Base-by-base conservation (phyloP, 1,140 invertebrate species). In the Drosophila mojavensis region DNA sequence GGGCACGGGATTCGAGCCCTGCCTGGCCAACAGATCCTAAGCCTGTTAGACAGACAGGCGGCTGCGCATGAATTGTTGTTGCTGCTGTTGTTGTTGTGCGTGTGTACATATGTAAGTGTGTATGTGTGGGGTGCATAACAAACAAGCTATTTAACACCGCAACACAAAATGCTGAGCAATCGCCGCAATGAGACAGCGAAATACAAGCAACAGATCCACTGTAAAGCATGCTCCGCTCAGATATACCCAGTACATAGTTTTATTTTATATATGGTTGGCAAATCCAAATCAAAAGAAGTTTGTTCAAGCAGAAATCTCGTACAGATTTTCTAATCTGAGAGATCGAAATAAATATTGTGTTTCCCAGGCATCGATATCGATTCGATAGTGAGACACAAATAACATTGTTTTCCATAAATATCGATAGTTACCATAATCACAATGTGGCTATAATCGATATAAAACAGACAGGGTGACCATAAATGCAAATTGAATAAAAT, bases 81-180 rank as follows among this genome's bases (percentile, higher is more conserved):
- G 30, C 30, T 5, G 5, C 5, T 17, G 13, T 62, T 61, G 20
- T 50, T 24, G 20, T 24, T 5, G 51, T 51, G 24, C 66, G 20
- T 54, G 9, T 7, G 48, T 65, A 0, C 10, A 30, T 74, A 58
- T 63, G 55, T 75, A 43, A 75, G 50, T 53, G 41, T 65, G 53
- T 70, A 17, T 69, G 67, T 75, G 64, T 75, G 77, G 84, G 76
- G 76, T 80, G 79, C 60, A 75, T 79, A 88, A 89, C 83, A 89
- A 89, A 89, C 84, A 90, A 89, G 84, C 84, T 89, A 89, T 89
- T 89, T 89, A 89, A 89, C 84, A 88, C 80, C 77, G 39, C 55
- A 33, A 62, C 76, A 77, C 71, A 77, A 86, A 88, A 55, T 70
- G 83, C 83, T 88, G 83, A 88, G 83, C 84, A 72, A 89, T 81